These are phyloP conservation scores for Gymnocheta viridis DNA, from an alignment of 2,888 invertebrate genomes.

Conservation along the genomic window DNA sequence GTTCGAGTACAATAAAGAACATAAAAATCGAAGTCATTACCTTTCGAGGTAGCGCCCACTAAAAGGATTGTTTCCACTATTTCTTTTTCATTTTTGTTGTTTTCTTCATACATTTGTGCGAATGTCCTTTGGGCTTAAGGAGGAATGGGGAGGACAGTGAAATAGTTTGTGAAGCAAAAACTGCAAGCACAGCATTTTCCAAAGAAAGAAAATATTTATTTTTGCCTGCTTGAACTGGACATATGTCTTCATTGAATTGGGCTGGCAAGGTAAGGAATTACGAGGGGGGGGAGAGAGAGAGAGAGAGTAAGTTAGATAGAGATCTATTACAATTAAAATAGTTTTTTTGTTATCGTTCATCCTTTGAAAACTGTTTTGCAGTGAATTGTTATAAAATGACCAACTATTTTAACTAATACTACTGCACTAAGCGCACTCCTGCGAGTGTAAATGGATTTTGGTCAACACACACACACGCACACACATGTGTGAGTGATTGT, in stretches of 20 bases:
- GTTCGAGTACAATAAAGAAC: constrained; percentile 28
- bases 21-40: constrained; percentile 63
- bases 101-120: constrained; percentile 53
- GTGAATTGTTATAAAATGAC: constrained; percentile 37
- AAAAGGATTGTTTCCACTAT: constrained; percentile 67
- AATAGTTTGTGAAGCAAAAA: constrained; percentile 49
- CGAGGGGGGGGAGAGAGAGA: background rate
- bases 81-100: constrained; percentile 48
- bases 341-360: constrained; percentile 12
- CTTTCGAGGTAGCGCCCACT: constrained; percentile 67
- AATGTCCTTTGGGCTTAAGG: constrained; percentile 41
- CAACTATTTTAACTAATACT: constrained; percentile 30
- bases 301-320: constrained; percentile 15
- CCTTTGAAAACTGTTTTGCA: constrained; percentile 27
- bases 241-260: constrained; percentile 58
- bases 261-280: constrained; percentile 1
- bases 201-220: constrained; percentile 25
- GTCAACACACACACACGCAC: background rate
- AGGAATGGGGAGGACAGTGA: constrained; percentile 8
- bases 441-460: background rate
- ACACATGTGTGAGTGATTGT: background rate
- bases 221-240: constrained; percentile 37
- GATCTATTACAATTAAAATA: constrained; percentile 49
- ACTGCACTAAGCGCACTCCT: background rate
- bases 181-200: constrained; percentile 69